Evolutionary conservation across 2,113 vertebrate species (phyloP).

Genomic region (Danionella cerebrum): DNA sequence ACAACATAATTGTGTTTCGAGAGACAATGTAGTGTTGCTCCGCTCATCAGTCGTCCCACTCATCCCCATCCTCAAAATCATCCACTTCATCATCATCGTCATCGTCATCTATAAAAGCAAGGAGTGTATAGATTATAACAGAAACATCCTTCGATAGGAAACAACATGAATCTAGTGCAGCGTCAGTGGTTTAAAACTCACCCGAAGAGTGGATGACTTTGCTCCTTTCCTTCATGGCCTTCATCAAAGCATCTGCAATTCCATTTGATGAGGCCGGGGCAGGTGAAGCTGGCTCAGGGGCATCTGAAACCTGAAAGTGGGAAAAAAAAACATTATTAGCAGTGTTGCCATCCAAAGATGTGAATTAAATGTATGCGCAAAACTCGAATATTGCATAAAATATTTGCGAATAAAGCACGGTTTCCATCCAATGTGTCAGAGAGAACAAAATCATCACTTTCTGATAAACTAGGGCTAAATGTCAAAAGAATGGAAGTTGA

Average conservation of each 20-base stretch:
- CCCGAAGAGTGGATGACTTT: slow-evolving; percentile 98
- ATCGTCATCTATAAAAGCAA: slow-evolving; percentile 75
- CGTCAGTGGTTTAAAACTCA: no score
- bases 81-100: slow-evolving; percentile 93
- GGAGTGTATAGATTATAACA: not conserved
- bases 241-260: slow-evolving; percentile 94
- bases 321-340: not conserved
- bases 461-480: no score
- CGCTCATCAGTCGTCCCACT: slow-evolving; percentile 95
- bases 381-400: no score
- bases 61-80: slow-evolving; percentile 95
- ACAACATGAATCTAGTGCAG: no score
- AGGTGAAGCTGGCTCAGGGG: slow-evolving; percentile 65
- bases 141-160: no score
- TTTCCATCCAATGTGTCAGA: no score
- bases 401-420: no score
- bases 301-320: slow-evolving; percentile 73
- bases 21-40: slow-evolving; percentile 77
- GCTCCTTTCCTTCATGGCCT: slow-evolving; percentile 97
- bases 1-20: slow-evolving; percentile 82
- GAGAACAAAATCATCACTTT: no score
- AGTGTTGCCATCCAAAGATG: no score
- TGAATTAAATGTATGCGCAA: no score
- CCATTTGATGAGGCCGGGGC: slow-evolving; percentile 76
- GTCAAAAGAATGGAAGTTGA: no score